Evolutionary conservation across 2,888 invertebrate species (phyloP).

Genomic region (Esperia sulphurella): DNA sequence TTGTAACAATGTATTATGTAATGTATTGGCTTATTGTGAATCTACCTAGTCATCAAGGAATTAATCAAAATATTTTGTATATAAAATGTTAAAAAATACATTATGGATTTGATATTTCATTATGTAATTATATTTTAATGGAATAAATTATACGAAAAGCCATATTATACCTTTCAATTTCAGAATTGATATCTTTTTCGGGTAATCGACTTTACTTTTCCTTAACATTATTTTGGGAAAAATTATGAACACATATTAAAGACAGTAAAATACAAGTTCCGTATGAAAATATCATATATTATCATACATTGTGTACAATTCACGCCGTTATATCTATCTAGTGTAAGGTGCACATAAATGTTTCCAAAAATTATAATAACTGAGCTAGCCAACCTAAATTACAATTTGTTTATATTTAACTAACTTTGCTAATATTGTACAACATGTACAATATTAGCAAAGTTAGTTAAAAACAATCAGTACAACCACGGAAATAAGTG

Average conservation of each 20-base stretch:
- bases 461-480: neutral
- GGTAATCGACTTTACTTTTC: too few species aligned
- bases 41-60: constrained; percentile 67
- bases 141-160: constrained; percentile 45
- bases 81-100: constrained; percentile 57
- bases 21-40: constrained; percentile 54
- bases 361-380: constrained; percentile 47
- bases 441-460: constrained; percentile 22
- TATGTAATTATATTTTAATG: constrained; percentile 59
- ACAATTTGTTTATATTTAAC: constrained; percentile 22
- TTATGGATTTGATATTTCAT: constrained; percentile 48
- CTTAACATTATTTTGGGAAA: too few species aligned
- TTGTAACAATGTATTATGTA: constrained; percentile 43
- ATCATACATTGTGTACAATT: constrained; percentile 59
- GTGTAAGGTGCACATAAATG: constrained; percentile 52
- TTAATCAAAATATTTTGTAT: constrained; percentile 66
- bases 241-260: constrained; percentile 8
- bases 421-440: too few species aligned
- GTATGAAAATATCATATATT: constrained; percentile 63
- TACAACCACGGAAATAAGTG: neutral
- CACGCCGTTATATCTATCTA: constrained; percentile 46
- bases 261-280: constrained; percentile 22
- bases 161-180: neutral
- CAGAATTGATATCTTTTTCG: neutral
- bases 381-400: constrained; percentile 48